These are phyloP conservation scores for Chiloscyllium punctatum DNA, from an alignment of 2,797 vertebrate species.

Conservation along the genomic window DNA sequence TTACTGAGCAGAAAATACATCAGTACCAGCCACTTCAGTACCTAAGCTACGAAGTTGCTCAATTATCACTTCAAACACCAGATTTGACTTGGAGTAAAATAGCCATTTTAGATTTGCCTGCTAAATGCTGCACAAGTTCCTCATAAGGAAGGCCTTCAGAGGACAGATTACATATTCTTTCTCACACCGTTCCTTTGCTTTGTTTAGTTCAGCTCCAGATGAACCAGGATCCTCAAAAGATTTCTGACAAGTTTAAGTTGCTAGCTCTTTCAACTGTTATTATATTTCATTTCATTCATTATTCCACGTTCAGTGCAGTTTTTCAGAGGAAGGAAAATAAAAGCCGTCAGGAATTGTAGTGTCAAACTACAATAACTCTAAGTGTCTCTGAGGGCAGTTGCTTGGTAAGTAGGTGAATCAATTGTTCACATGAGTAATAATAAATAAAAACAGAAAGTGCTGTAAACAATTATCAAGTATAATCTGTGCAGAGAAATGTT, in stretches of 20 bases:
- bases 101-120: background rate
- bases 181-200: background rate
- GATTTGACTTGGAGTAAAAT: background rate
- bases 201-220: background rate
- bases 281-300: background rate
- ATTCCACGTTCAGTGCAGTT: background rate
- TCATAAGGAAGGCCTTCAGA: background rate
- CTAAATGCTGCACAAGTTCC: background rate
- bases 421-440: background rate
- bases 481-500: background rate
- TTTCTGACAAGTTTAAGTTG: background rate
- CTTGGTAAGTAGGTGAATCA: background rate
- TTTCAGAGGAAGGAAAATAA: background rate
- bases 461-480: background rate
- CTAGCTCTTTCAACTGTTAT: background rate
- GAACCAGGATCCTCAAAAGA: background rate
- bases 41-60: background rate
- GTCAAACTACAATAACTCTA: background rate
- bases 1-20: background rate
- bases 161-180: background rate
- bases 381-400: background rate
- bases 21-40: background rate
- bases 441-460: background rate
- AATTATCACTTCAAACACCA: background rate
- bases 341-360: background rate